Percentiles rank a stretch among this genome's conserved stretches.
Conservation (phyloP, 2,888 invertebrate genomes). For the Drosophila incognita region DNA sequence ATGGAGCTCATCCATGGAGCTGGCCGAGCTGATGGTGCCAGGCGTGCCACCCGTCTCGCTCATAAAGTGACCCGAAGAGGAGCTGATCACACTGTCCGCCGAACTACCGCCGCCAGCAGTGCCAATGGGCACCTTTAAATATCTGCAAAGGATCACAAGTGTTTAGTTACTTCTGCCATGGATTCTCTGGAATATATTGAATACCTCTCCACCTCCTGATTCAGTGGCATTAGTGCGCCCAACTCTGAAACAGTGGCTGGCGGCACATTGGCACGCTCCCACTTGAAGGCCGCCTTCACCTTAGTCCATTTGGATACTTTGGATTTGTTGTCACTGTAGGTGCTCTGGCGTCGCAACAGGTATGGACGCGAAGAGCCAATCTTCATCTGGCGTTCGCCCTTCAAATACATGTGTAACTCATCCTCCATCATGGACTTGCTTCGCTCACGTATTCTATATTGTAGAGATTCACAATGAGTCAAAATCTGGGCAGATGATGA, state of each 20-base stretch:
- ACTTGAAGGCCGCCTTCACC: slow-evolving; percentile 95
- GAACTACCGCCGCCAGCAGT: slow-evolving; percentile 86
- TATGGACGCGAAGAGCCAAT: slow-evolving; percentile 62
- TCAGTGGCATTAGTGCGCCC: slow-evolving; percentile 85
- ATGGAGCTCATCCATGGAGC: slow-evolving; percentile 89
- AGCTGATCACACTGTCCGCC: slow-evolving; percentile 86
- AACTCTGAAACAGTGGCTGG: slow-evolving; percentile 81
- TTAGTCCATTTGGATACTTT: slow-evolving; percentile 93
- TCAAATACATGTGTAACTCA: slow-evolving; percentile 85
- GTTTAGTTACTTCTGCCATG: background rate
- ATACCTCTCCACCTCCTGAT: slow-evolving; percentile 85
- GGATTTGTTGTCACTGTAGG: slow-evolving; percentile 83
- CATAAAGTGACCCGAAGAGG: slow-evolving; percentile 85
- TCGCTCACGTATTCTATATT: slow-evolving; percentile 86
- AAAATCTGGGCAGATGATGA: background rate
- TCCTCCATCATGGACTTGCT: slow-evolving; percentile 90
- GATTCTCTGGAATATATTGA: background rate
- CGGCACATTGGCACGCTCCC: slow-evolving; percentile 90
- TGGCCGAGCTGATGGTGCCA: slow-evolving; percentile 89
- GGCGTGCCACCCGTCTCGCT: slow-evolving; percentile 88
- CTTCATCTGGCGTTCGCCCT: slow-evolving; percentile 68
- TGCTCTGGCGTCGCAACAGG: slow-evolving; percentile 83
- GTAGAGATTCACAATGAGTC: background rate
- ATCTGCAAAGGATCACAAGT: slow-evolving; percentile 66
- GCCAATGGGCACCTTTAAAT: slow-evolving; percentile 86